Conservation (phyloP, 92 coral and sea anemone species). For the Porites evermanni region DNA sequence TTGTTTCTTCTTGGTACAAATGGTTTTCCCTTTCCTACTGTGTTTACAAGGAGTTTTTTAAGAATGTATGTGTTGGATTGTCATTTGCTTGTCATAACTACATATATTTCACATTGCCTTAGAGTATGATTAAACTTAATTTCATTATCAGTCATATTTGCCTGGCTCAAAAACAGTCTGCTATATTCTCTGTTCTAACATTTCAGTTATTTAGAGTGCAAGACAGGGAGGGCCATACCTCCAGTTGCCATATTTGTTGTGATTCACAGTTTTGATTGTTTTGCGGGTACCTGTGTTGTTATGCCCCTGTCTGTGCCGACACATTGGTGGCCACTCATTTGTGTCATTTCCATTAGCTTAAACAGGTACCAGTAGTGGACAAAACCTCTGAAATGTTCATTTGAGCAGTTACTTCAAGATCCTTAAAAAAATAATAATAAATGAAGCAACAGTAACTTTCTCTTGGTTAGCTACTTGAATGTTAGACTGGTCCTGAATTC, state of each 20-base stretch:
- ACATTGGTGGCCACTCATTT: not conserved
- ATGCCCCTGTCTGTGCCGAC: not conserved
- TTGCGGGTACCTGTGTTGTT: slow-evolving; percentile 35
- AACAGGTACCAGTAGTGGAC: slow-evolving; percentile 15
- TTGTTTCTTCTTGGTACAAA: not conserved
- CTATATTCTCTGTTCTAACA: not conserved
- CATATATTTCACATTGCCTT: not conserved
- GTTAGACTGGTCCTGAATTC: slow-evolving; percentile 30
- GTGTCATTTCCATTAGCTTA: not conserved
- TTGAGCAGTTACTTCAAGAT: not conserved
- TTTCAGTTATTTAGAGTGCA: not conserved
- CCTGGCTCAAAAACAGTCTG: not conserved
- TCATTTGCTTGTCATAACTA: not conserved
- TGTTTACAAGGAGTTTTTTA: not conserved
- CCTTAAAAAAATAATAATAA: not conserved
- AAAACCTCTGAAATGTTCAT: not conserved
- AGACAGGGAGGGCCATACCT: not conserved
- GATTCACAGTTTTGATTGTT: slow-evolving; percentile 18
- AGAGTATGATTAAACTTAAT: not conserved
- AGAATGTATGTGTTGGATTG: not conserved
- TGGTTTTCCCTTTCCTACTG: slow-evolving; percentile 22
- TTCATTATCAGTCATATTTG: not conserved
- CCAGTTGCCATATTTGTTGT: slow-evolving; percentile 8
- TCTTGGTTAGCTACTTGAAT: slow-evolving; percentile 17
- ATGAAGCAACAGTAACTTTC: not conserved